Base-by-base conservation (phyloP, 2,797 vertebrate species). In the Scyliorhinus canicula region DNA sequence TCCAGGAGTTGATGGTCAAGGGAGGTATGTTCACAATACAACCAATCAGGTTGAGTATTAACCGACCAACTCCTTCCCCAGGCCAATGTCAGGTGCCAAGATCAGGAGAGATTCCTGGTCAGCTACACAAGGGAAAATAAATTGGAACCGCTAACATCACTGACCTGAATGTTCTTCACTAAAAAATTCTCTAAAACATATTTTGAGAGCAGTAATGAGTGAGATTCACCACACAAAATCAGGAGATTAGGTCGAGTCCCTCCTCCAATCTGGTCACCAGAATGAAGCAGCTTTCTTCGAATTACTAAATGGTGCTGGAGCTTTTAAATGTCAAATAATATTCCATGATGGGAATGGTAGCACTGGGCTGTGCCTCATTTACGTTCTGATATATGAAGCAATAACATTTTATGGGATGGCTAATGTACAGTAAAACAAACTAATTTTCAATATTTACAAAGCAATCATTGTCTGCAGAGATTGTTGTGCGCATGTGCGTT, bases 401-500 rank as follows among this genome's bases (percentile, higher is more conserved):
- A 40, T 91, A 40, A 91, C 57, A 90, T 60, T 60, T 90, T 50
- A 52, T 86, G 28, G 52, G 55, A 86, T 86, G 28, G 84, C 50
- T 86, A 50, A 86, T 82, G 84, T n/a, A 60, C 86, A 21, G 55
- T 90, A 90, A 90, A 90, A 90, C 55, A 90, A 90, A 57, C 52
- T 40, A 57, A 90, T 90, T 60, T n/a, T 6, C 1, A 60, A 19
- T n/a, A 55, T 88, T 57, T 88, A 19, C 55, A 90, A n/a, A n/a
- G 55, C 57, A 16, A 63, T 90, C 35, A 60, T 88, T 19, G 86
- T n/a, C 55, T 90, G 86, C 11, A 40, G 86, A 90, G 35, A 31
- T 86, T 55, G 50, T 1, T 3, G 4, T 84, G 50, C 55, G 11
- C 26, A 26, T 85, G 7, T 85, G 47, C 52, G 47, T 52, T 28